Percentiles rank a stretch among this genome's conserved stretches.
Evolutionary conservation across 2,888 invertebrate genomes (phyloP).

Genomic region (Drosophila kambysellisi): DNA sequence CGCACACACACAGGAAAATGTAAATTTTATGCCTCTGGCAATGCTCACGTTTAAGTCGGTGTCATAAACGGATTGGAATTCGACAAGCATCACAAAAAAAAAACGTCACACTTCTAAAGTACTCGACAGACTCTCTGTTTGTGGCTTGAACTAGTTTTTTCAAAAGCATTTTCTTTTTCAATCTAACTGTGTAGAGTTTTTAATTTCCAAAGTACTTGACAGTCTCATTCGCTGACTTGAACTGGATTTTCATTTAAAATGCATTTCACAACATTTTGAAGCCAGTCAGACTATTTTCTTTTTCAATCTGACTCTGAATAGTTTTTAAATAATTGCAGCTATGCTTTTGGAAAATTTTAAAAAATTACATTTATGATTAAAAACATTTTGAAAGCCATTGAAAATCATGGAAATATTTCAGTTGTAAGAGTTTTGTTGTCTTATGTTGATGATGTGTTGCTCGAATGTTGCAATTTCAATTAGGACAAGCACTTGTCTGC

Average conservation of each 20-base stretch:
- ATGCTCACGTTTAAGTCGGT: conserved; percentile 28
- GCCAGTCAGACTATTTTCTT: neutral
- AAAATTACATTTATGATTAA: neutral
- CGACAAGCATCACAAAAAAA: conserved; percentile 17
- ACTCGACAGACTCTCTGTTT: conserved; percentile 3
- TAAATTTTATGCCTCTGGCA: conserved; percentile 61
- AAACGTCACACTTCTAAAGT: conserved; percentile 28
- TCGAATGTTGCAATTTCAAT: conserved; percentile 5
- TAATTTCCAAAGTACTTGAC: neutral
- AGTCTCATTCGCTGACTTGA: neutral
- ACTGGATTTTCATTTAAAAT: neutral
- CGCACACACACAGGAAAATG: conserved; percentile 31
- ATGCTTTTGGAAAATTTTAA: neutral
- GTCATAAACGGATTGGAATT: conserved; percentile 35
- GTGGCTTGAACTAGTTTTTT: neutral
- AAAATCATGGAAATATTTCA: neutral
- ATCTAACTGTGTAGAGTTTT: neutral
- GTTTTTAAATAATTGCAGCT: neutral
- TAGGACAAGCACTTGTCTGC: conserved; percentile 13
- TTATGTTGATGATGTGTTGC: neutral
- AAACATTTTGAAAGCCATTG: neutral
- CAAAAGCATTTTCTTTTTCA: conserved; percentile 3
- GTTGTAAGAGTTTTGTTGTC: neutral
- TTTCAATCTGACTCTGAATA: neutral
- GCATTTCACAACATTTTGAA: neutral